Base-by-base conservation (phyloP, 2,113 vertebrate genomes). In the Pongo abelii region DNA sequence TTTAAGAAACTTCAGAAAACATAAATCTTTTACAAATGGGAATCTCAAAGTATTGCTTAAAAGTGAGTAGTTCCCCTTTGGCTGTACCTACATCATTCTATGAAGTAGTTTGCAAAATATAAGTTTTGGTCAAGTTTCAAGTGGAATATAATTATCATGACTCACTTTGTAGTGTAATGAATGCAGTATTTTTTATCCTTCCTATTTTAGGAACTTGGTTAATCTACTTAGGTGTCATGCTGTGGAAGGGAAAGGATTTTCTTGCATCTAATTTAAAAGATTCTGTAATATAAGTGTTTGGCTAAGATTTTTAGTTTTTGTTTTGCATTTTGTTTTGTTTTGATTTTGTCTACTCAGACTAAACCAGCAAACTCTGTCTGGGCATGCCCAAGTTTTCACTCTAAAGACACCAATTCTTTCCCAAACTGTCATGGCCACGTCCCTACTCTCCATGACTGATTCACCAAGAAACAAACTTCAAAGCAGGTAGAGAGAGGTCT, bases 101-200 rank as follows among this genome's bases (percentile, higher is more conserved):
- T 27, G 8, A 16, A 40, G 38, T 84, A 5, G 2, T 77, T 17
- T 94, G 69, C 35, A 92, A 94, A 95, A 69, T 50, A 23, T 57
- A 80, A n/a, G 22, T 38, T 81, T 79, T 69, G 50, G n/a, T 87
- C 55, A 88, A 40, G 92, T 96, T 93, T 89, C 80, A 87, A 43
- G 1, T 35, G 14, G 16, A 22, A 78, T 84, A 46, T 70, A 93
- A 80, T 27, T 75, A 40, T 75, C 80, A 43, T 50, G 11, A 5
- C 61, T 90, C 5, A 43, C 12, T 79, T 74, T 79, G 20, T 85
- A 25, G 16, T 22, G 23, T 8, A 57, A 4, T 43, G 11, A 14
- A 59, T 83, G 57, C 2, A 52, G 18, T 40, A 70, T 59, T 90
- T 87, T 95, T 84, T 84, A 96, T 89, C 43, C 27, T 59, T 80